Conservation (phyloP, 2,888 invertebrate species). For the Tachina grossa region DNA sequence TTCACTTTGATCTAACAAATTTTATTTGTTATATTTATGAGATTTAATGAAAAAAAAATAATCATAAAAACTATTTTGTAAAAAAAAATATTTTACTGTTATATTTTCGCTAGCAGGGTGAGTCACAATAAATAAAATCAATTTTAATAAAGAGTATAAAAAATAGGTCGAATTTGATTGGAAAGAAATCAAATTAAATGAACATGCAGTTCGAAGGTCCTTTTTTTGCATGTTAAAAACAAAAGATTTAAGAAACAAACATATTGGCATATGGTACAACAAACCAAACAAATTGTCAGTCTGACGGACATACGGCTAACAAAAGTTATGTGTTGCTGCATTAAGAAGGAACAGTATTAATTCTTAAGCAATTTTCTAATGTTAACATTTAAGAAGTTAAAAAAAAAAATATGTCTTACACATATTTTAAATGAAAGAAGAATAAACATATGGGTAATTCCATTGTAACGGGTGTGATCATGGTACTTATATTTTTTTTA, state of each 20-base stretch:
- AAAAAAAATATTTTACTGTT: slow-evolving; percentile 34
- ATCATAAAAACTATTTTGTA: slow-evolving; percentile 2
- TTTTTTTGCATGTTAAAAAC: not conserved
- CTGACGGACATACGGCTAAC: too few species aligned
- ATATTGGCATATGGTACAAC: not conserved
- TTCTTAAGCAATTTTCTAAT: too few species aligned
- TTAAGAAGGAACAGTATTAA: too few species aligned
- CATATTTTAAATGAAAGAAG: too few species aligned
- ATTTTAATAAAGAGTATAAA: slow-evolving; percentile 16
- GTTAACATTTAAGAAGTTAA: too few species aligned
- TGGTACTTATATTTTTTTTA: too few species aligned
- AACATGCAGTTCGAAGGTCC: not conserved
- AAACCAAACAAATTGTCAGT: not conserved
- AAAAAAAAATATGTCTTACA: too few species aligned
- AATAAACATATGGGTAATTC: too few species aligned
- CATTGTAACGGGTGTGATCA: too few species aligned
- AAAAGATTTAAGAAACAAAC: slow-evolving; percentile 33
- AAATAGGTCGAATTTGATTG: slow-evolving; percentile 67
- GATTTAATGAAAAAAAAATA: slow-evolving; percentile 10
- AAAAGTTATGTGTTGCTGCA: too few species aligned
- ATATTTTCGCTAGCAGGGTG: slow-evolving; percentile 51
- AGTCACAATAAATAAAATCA: slow-evolving; percentile 60
- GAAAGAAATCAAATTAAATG: slow-evolving; percentile 49
- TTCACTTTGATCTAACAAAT: slow-evolving; percentile 48
- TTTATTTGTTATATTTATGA: slow-evolving; percentile 55